Conservation (phyloP, 1,140 invertebrate species). For the Bombus superbus region DNA sequence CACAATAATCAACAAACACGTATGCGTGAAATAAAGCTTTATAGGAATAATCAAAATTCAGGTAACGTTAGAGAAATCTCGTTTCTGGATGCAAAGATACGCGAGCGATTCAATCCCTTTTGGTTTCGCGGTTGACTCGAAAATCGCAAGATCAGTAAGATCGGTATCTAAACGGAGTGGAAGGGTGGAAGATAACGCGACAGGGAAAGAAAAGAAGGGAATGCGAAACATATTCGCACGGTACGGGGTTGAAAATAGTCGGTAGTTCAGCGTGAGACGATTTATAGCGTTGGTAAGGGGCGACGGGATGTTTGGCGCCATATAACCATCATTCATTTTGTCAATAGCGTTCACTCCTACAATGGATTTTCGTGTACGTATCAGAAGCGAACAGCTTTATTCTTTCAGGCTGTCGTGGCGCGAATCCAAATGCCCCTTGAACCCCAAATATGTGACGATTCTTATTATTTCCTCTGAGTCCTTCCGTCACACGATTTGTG, state of each 20-base stretch:
- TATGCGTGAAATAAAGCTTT: no score
- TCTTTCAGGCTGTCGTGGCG: constrained; percentile 71
- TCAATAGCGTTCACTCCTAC: constrained; percentile 74
- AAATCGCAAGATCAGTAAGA: constrained; percentile 50
- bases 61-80: not conserved
- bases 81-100: not conserved
- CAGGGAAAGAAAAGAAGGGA: constrained; percentile 16
- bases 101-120: not conserved
- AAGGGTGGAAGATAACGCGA: constrained; percentile 51
- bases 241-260: constrained; percentile 54
- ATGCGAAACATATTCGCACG: constrained; percentile 55
- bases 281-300: constrained; percentile 71
- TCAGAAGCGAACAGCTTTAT: constrained; percentile 76
- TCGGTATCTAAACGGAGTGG: constrained; percentile 48
- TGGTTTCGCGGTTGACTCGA: constrained; percentile 1
- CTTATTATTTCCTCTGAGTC: constrained; percentile 62
- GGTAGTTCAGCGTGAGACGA: constrained; percentile 67
- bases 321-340: constrained; percentile 80
- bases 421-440: constrained; percentile 70
- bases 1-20: no score
- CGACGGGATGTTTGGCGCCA: constrained; percentile 71
- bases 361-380: constrained; percentile 71
- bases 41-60: not conserved
- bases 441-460: constrained; percentile 48
- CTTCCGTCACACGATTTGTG: constrained; percentile 25